phyloP scores from a whole-genome alignment of 2,797 vertebrate species.

The Rhadinocentrus ornatus region DNA sequence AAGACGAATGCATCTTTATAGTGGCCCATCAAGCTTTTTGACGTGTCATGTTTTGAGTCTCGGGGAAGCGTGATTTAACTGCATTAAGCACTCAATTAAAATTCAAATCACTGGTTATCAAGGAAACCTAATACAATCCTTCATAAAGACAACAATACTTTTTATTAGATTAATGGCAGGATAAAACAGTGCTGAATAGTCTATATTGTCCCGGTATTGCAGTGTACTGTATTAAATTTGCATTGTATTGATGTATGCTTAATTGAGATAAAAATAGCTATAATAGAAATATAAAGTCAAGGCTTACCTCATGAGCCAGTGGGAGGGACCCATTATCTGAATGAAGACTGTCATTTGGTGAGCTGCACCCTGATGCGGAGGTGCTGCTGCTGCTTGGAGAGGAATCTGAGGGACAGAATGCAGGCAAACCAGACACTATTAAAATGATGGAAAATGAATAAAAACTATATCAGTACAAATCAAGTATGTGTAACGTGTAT shows the following conservation, averaged over 20 bases:
- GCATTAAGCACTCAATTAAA: neutral
- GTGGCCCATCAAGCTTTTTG: neutral
- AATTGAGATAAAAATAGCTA: neutral
- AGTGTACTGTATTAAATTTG: no score
- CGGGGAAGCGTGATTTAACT: neutral
- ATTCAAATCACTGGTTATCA: neutral
- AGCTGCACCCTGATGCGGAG: conserved; percentile 87
- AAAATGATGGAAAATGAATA: neutral
- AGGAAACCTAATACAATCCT: neutral
- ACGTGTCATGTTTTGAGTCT: neutral
- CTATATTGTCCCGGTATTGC: no score
- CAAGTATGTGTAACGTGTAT: neutral
- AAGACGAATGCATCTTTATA: neutral
- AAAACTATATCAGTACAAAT: neutral
- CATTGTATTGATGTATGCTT: neutral
- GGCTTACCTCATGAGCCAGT: conserved; percentile 83
- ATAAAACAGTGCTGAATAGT: no score
- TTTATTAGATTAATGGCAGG: no score
- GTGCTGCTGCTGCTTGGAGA: conserved; percentile 89
- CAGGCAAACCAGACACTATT: conserved; percentile 3
- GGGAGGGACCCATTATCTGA: conserved; percentile 81
- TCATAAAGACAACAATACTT: neutral
- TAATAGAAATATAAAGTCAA: neutral
- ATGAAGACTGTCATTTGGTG: conserved; percentile 86
- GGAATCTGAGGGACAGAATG: conserved; percentile 79